Percentiles rank a stretch among this genome's conserved stretches.
These are phyloP conservation scores for Arnoldichthys spilopterus DNA, from an alignment of 2,797 vertebrate genomes.

Conservation along the genomic window DNA sequence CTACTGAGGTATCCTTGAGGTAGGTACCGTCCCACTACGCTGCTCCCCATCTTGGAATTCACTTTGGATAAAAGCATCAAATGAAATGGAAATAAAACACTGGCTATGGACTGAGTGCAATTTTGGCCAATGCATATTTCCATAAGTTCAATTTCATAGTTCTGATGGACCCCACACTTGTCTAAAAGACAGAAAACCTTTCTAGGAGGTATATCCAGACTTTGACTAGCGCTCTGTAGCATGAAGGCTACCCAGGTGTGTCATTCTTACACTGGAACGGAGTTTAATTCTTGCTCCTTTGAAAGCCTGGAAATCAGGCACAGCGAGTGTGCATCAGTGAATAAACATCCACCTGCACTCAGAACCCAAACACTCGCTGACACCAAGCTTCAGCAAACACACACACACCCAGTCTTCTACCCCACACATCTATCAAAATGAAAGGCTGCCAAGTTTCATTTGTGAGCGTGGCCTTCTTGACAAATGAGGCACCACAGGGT, in stretches of 20 bases:
- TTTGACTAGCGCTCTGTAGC: neutral
- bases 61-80: too few relatives aligned
- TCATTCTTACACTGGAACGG: neutral
- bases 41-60: too few relatives aligned
- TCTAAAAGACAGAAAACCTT: too few relatives aligned
- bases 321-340: slow-evolving; percentile 54
- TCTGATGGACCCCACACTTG: too few relatives aligned
- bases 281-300: slow-evolving; percentile 8
- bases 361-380: slow-evolving; percentile 29
- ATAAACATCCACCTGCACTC: slow-evolving; percentile 58
- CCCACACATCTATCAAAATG: slow-evolving; percentile 62
- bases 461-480: slow-evolving; percentile 61
- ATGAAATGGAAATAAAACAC: too few relatives aligned
- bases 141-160: too few relatives aligned
- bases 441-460: slow-evolving; percentile 64
- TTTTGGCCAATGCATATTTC: too few relatives aligned
- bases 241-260: neutral
- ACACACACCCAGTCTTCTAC: slow-evolving; percentile 19
- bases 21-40: too few relatives aligned
- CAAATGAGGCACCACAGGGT: slow-evolving; percentile 65
- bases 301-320: slow-evolving; percentile 33
- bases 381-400: slow-evolving; percentile 1
- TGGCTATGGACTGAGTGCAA: too few relatives aligned
- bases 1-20: too few relatives aligned
- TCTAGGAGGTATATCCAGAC: too few relatives aligned